A percentile compares a stretch with the other conserved stretches of the same genome.
phyloP scores from a whole-genome alignment of 2,113 vertebrate genomes.

The human (Homo sapiens) region DNA sequence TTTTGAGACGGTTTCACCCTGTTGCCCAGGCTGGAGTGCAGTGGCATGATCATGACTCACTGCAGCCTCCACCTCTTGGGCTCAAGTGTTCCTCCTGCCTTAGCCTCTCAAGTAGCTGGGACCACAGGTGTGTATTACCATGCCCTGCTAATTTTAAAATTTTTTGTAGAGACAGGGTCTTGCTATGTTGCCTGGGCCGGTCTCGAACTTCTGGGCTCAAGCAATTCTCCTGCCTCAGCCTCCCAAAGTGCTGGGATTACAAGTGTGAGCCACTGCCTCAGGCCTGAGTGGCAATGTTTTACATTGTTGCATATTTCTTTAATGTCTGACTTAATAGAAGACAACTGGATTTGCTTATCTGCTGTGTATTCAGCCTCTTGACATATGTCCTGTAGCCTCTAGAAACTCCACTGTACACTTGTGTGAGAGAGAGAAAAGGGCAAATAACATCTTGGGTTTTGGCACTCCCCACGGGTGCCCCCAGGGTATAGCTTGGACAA shows the following conservation, averaged over 20 bases:
- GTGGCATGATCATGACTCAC: background rate
- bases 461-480: accelerated
- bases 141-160: background rate
- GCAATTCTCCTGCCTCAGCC: background rate
- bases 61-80: background rate
- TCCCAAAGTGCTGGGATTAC: background rate
- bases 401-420: background rate
- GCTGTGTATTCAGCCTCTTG: background rate
- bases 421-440: background rate
- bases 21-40: background rate
- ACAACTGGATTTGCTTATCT: background rate
- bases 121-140: background rate
- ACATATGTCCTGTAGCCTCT: background rate
- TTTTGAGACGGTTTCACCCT: background rate
- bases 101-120: background rate
- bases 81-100: background rate
- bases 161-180: background rate
- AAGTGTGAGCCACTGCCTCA: background rate
- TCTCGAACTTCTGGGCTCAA: background rate
- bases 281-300: background rate
- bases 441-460: background rate
- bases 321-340: background rate
- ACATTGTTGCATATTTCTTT: background rate
- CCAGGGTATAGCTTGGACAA: background rate
- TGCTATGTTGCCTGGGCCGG: background rate